Conservation (phyloP, 1,140 invertebrate genomes). For the Parapsyche elsis region DNA sequence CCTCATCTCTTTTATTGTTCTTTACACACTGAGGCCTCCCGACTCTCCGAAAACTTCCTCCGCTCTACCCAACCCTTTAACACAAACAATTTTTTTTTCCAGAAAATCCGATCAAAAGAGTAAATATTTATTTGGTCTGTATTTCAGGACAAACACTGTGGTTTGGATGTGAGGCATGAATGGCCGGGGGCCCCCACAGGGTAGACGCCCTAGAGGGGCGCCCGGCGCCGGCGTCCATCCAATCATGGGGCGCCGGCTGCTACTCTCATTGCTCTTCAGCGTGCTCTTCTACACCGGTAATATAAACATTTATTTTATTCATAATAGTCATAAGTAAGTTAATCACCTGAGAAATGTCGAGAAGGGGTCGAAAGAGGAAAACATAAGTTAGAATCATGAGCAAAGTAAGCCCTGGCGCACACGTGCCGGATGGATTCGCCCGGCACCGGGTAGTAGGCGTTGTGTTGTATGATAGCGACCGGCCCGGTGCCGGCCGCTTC, state of each 20-base stretch:
- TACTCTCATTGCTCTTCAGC: slow-evolving; percentile 41
- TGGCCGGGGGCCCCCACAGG: slow-evolving; percentile 49
- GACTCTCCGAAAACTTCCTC: not conserved
- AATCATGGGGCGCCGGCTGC: slow-evolving; percentile 47
- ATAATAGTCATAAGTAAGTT: too few species aligned
- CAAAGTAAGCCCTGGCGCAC: too few species aligned
- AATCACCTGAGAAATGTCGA: too few species aligned
- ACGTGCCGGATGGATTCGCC: too few species aligned
- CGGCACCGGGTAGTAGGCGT: too few species aligned
- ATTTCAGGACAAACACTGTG: slow-evolving; percentile 40
- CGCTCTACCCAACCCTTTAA: not conserved
- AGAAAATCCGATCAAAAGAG: not conserved
- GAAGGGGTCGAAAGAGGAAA: too few species aligned
- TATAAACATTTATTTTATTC: not conserved
- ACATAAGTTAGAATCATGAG: too few species aligned
- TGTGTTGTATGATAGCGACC: too few species aligned
- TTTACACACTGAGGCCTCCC: not conserved
- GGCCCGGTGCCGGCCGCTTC: too few species aligned
- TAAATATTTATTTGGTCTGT: slow-evolving; percentile 17
- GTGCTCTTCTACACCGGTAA: slow-evolving; percentile 45
- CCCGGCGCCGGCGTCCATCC: slow-evolving; percentile 2
- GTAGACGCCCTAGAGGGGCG: slow-evolving; percentile 46
- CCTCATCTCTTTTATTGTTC: slow-evolving; percentile 8
- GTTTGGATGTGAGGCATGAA: slow-evolving; percentile 40
- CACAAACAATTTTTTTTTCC: not conserved